A percentile compares a stretch with the other conserved stretches of the same genome.
Evolutionary conservation across 2,888 invertebrate genomes (phyloP).

Genomic region (Cryptus viduatorius): DNA sequence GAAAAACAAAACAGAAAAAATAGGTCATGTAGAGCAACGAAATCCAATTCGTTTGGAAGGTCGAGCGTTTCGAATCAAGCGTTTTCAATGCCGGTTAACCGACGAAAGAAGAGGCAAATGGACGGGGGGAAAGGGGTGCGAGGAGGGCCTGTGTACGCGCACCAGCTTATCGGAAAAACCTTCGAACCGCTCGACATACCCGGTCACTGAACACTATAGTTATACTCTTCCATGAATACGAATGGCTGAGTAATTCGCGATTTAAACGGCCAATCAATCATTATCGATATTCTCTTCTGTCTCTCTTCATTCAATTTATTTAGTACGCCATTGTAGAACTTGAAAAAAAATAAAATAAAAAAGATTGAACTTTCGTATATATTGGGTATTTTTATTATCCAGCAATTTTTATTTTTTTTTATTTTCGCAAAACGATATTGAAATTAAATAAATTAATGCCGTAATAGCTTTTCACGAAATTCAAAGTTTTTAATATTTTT

Average conservation of each 20-base stretch:
- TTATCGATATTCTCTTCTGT: background rate
- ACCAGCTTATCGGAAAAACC: conserved; percentile 19
- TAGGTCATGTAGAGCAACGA: conserved; percentile 24
- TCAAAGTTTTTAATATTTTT: no score
- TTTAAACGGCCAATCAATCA: conserved; percentile 6
- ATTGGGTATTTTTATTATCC: background rate
- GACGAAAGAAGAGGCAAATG: conserved; percentile 1
- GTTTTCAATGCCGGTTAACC: conserved; percentile 13
- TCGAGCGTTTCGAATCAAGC: conserved; percentile 9
- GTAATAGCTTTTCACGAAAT: no score
- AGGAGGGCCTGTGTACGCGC: background rate
- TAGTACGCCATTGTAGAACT: background rate
- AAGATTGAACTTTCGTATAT: background rate
- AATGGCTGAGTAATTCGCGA: conserved; percentile 2
- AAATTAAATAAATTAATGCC: no score
- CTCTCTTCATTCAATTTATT: background rate
- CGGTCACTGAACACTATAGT: conserved; percentile 6
- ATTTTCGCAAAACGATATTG: no score
- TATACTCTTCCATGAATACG: background rate
- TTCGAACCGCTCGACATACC: background rate
- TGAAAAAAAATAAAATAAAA: background rate
- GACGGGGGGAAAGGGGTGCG: background rate
- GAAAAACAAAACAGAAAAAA: conserved; percentile 3
- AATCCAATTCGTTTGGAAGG: conserved; percentile 36
- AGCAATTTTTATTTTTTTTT: background rate